phyloP scores from a whole-genome alignment of 2,888 invertebrate species.

The Orthonevra nobilis region DNA sequence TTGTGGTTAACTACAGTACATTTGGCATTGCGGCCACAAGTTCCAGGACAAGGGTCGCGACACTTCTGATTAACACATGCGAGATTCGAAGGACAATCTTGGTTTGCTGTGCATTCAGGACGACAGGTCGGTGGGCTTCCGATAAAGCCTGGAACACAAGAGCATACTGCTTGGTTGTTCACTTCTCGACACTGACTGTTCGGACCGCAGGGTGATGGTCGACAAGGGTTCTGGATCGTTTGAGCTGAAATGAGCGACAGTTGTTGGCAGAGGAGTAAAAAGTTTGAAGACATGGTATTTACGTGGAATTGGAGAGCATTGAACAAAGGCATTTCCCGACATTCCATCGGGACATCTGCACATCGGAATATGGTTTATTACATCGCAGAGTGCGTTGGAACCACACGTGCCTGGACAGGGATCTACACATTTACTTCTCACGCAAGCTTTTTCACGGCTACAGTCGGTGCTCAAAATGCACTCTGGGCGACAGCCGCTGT shows the following conservation, averaged over 20 bases:
- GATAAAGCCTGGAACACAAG: constrained; percentile 84
- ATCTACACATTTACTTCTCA: constrained; percentile 87
- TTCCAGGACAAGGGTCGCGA: constrained; percentile 85
- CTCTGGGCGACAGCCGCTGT: constrained; percentile 89
- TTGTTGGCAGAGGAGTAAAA: too few relatives aligned
- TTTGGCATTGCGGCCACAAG: constrained; percentile 83
- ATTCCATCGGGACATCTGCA: constrained; percentile 87
- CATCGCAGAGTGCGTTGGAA: constrained; percentile 86
- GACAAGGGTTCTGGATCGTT: constrained; percentile 80
- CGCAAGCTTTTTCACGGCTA: constrained; percentile 85
- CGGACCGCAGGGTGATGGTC: constrained; percentile 87
- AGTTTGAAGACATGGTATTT: constrained; percentile 74
- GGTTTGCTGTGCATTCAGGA: constrained; percentile 87
- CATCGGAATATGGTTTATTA: constrained; percentile 89
- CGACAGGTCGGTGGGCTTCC: constrained; percentile 88
- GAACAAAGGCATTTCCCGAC: constrained; percentile 87
- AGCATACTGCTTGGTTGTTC: constrained; percentile 87
- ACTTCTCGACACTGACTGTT: constrained; percentile 88
- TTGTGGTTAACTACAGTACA: constrained; percentile 85
- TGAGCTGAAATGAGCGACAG: too few relatives aligned
- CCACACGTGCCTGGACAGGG: constrained; percentile 92
- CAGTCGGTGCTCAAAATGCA: constrained; percentile 90
- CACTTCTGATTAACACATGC: constrained; percentile 88
- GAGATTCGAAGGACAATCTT: constrained; percentile 84
- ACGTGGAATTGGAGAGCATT: constrained; percentile 80